Evolutionary conservation across 2,113 vertebrate species (phyloP), one percentile per base, ranked within the genome.

Genomic region (Myotis yumanensis): DNA sequence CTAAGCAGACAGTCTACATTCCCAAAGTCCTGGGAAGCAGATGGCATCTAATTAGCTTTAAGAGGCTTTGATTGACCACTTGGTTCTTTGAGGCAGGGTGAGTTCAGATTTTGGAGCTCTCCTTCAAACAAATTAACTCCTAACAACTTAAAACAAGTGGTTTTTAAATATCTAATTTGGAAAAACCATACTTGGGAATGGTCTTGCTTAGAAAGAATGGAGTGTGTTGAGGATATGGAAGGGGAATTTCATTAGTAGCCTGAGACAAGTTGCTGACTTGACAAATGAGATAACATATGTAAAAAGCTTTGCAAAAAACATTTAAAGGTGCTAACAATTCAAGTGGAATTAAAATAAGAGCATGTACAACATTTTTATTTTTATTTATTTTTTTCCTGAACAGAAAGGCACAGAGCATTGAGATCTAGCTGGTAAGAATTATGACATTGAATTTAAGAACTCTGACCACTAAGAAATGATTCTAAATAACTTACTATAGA

Each of bases 11-110:
- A 25, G 5, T 32, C 57, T 93, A 48, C 6, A 48, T 73, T 86
- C 18, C 32, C 28, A 43, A 73, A 48, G 25, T 54, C 52, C 86
- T 92, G 14, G 64, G 76, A 89, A 93, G 43, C 28, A 94, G 75
- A 90, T 51, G 28, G 37, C 54, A 83, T 77, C n/a, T 71, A 62
- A 80, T 87, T 89, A 80, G 57, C 43, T 93, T 93, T 52, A 86
- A 57, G 59, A 35, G 4, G 7, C n/a, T 94, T 93, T 94, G 69
- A 37, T 68, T 84, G 75, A 84, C 54, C 35, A 76, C 40, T 86
- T 85, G 4, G 40, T 66, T 95, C 35, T 86, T 95, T 81, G 86
- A 94, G 46, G n/a, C 40, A 94, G 68, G 8, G 20, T 59, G 57
- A 87, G 30, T 72, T 93, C 92, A 77, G 62, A 28, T 86, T 92